Conservation (phyloP, 2,888 invertebrate genomes). For the Leptinotarsa haldemani region DNA sequence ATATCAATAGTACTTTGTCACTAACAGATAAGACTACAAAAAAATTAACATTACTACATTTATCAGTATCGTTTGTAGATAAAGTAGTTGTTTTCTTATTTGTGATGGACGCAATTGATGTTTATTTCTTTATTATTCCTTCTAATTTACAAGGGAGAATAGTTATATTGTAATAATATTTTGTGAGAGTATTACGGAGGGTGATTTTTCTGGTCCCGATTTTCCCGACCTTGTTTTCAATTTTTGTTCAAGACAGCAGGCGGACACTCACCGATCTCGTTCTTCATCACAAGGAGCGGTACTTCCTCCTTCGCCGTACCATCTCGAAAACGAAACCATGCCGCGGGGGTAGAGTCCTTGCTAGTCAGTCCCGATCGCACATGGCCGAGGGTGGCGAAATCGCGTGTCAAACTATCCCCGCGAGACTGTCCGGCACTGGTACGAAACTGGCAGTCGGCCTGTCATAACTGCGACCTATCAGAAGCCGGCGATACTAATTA, state of each 20-base stretch:
- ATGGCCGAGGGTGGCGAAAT: slow-evolving; percentile 43
- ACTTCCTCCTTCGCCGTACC: slow-evolving; percentile 47
- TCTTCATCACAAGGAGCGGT: slow-evolving; percentile 19
- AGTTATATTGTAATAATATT: no score
- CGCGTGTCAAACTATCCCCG: slow-evolving; percentile 57
- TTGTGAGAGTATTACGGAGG: no score
- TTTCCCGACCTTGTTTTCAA: neutral
- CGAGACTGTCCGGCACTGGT: slow-evolving; percentile 56
- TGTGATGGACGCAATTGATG: no score
- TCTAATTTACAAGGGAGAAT: no score
- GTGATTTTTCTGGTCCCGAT: no score
- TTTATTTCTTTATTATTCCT: no score
- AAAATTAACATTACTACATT: no score
- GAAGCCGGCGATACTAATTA: slow-evolving; percentile 50
- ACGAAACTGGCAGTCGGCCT: slow-evolving; percentile 53
- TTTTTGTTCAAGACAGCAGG: neutral
- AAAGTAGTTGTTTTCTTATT: no score
- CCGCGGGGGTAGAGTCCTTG: slow-evolving; percentile 32
- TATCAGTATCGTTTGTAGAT: no score
- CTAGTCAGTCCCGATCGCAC: slow-evolving; percentile 47
- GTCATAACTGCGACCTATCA: slow-evolving; percentile 56
- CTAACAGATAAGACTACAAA: no score
- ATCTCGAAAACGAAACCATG: slow-evolving; percentile 38
- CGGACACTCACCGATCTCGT: slow-evolving; percentile 27
- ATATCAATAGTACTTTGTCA: no score